These are phyloP conservation scores for Nothoprocta perdicaria DNA, from an alignment of 2,113 vertebrate species.

Conservation along the genomic window DNA sequence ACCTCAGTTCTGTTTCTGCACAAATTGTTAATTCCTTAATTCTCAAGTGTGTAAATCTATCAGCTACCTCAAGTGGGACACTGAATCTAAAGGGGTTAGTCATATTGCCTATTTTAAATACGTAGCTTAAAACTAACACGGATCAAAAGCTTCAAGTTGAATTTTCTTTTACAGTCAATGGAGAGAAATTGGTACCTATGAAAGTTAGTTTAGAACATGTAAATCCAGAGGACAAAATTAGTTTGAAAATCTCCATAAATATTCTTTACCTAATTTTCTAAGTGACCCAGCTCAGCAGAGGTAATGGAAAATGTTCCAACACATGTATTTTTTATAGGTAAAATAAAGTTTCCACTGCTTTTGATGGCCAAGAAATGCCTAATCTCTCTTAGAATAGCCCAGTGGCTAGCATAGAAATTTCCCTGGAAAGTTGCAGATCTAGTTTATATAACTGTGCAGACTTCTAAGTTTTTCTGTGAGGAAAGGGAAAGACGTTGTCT, in stretches of 20 bases:
- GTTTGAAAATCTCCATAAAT: background rate
- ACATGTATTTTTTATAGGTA: background rate
- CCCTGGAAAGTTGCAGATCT: background rate
- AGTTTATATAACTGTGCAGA: background rate
- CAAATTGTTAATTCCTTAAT: background rate
- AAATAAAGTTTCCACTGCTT: background rate
- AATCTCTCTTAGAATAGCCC: background rate
- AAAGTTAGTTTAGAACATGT: background rate
- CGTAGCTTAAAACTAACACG: too few species aligned
- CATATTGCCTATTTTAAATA: background rate
- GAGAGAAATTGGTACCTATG: background rate
- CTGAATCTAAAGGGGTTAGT: background rate
- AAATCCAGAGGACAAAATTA: background rate
- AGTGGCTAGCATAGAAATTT: background rate
- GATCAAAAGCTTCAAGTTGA: background rate
- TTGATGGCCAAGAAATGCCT: background rate
- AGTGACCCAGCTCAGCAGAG: background rate
- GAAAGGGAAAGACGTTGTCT: background rate
- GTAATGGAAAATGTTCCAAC: background rate
- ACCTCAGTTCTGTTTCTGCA: background rate
- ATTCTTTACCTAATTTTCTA: background rate
- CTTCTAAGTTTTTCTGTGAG: background rate
- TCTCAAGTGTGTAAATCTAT: background rate
- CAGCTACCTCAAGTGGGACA: background rate
- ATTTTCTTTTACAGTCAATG: background rate